Evolutionary conservation across 2,888 invertebrate species (phyloP).

Genomic region (Noctua pronuba): DNA sequence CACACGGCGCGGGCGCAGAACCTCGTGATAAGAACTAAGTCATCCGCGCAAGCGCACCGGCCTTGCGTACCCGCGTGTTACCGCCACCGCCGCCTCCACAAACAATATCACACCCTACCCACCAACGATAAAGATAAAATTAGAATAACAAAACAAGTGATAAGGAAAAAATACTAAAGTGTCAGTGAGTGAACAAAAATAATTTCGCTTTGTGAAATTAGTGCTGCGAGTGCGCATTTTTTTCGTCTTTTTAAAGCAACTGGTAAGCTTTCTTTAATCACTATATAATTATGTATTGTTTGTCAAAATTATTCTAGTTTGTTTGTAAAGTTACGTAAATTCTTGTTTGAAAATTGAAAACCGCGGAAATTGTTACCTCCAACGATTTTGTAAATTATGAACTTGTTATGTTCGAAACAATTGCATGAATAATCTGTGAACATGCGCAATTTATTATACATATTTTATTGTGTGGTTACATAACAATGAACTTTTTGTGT

Average conservation of each 20-base stretch:
- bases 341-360: slow-evolving; percentile 7
- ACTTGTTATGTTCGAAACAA: slow-evolving; percentile 20
- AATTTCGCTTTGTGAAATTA: slow-evolving; percentile 62
- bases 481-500: slow-evolving; percentile 4
- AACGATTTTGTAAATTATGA: slow-evolving; percentile 35
- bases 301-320: slow-evolving; percentile 23
- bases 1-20: slow-evolving; percentile 52
- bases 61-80: slow-evolving; percentile 80
- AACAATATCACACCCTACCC: slow-evolving; percentile 50
- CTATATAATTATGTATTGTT: slow-evolving; percentile 29
- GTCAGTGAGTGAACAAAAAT: slow-evolving; percentile 57
- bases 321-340: slow-evolving; percentile 43
- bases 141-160: slow-evolving; percentile 54
- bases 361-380: slow-evolving; percentile 14
- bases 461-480: slow-evolving; percentile 9
- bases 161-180: slow-evolving; percentile 55
- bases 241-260: slow-evolving; percentile 11
- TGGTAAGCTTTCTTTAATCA: slow-evolving; percentile 65
- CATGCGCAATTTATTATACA: slow-evolving; percentile 29
- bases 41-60: slow-evolving; percentile 83
- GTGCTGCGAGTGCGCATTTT: slow-evolving; percentile 48
- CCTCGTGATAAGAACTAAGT: slow-evolving; percentile 84
- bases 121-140: slow-evolving; percentile 52
- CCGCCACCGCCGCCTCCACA: slow-evolving; percentile 31
- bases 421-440: slow-evolving; percentile 19